These are phyloP conservation scores for Misgurnus mizolepis DNA, from an alignment of 2,113 vertebrate genomes.

Conservation along the genomic window DNA sequence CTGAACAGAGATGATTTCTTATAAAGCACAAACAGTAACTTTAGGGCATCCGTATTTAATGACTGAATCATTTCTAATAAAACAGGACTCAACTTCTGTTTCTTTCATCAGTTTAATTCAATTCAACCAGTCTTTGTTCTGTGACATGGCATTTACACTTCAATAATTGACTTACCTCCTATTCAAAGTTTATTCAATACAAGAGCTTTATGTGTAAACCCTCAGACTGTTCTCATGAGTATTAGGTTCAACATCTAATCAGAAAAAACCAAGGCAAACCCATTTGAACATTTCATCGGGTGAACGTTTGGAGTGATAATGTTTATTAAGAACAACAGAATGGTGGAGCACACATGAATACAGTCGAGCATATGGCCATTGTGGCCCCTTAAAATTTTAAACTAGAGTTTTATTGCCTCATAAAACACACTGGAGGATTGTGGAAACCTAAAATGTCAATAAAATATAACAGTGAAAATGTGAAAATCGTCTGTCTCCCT, in stretches of 20 bases:
- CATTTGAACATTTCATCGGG: neutral
- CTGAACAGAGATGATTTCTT: neutral
- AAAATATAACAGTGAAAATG: too few species aligned
- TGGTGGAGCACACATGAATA: neutral
- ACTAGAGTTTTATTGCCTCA: too few species aligned
- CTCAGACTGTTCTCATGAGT: conserved; percentile 14
- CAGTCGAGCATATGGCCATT: neutral
- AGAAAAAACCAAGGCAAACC: neutral
- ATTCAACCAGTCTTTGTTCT: neutral
- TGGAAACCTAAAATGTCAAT: too few species aligned
- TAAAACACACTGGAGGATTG: neutral
- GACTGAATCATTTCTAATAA: conserved; percentile 4
- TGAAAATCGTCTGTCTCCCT: too few species aligned
- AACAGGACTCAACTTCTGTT: neutral
- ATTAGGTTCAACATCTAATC: conserved; percentile 2
- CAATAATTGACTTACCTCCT: neutral
- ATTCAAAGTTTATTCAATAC: neutral
- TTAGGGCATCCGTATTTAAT: neutral
- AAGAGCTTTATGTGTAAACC: neutral
- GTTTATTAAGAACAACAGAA: neutral
- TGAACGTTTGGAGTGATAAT: conserved; percentile 1
- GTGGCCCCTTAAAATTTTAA: too few species aligned
- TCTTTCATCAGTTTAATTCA: neutral
- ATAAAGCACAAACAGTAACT: conserved; percentile 3
- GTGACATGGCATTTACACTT: neutral